Conservation (phyloP, 1,140 invertebrate species). For the Orchesella cincta region DNA sequence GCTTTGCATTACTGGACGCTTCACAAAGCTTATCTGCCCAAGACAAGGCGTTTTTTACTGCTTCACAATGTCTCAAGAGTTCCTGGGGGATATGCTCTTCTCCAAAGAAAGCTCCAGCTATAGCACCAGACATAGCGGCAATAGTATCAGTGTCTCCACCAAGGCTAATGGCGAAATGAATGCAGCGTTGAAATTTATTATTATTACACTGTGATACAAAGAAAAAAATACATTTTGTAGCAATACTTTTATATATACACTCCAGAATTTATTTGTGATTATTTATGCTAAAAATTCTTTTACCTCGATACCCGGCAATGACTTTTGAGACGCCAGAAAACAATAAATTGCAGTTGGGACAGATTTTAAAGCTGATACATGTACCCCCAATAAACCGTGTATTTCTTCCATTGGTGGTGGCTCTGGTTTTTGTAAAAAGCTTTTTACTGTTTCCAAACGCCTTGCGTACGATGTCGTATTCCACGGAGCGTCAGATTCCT, state of each 20-base stretch:
- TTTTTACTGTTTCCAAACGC: slow-evolving; percentile 60
- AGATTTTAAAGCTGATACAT: slow-evolving; percentile 67
- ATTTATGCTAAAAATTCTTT: no score
- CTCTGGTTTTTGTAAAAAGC: slow-evolving; percentile 57
- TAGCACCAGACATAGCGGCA: slow-evolving; percentile 74
- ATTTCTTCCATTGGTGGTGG: slow-evolving; percentile 60
- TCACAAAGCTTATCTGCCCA: slow-evolving; percentile 59
- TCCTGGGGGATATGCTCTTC: slow-evolving; percentile 63
- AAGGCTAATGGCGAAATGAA: slow-evolving; percentile 70
- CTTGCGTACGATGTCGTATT: slow-evolving; percentile 57
- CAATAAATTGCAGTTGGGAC: slow-evolving; percentile 77
- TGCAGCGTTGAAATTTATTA: slow-evolving; percentile 66
- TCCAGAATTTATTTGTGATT: not conserved
- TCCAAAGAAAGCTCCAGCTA: slow-evolving; percentile 74
- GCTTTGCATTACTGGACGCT: slow-evolving; percentile 12
- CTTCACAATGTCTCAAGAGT: slow-evolving; percentile 68
- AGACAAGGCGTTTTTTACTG: slow-evolving; percentile 59
- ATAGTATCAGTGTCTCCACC: slow-evolving; percentile 75
- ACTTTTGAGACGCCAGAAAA: slow-evolving; percentile 66
- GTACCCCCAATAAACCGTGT: slow-evolving; percentile 63
- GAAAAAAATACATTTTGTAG: slow-evolving; percentile 49
- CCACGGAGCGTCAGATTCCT: slow-evolving; percentile 33
- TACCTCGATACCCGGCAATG: slow-evolving; percentile 63
- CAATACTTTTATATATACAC: not conserved
- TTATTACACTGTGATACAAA: slow-evolving; percentile 53